Evolutionary conservation across 2,888 invertebrate species (phyloP).

Genomic region (Leptinotarsa peninsularis): DNA sequence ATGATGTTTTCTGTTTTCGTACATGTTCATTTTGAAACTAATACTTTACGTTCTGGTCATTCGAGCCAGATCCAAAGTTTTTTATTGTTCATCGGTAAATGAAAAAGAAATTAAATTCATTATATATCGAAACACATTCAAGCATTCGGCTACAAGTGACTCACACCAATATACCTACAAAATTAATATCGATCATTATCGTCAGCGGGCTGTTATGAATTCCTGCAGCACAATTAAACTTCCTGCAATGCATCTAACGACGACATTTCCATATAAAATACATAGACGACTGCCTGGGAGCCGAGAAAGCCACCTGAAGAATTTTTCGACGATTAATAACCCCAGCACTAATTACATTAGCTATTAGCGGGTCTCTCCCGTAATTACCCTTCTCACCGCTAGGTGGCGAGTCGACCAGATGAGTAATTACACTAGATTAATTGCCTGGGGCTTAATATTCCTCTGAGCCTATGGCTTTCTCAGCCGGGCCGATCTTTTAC

Average conservation of each 20-base stretch:
- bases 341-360: conserved; percentile 62
- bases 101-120: too few species aligned
- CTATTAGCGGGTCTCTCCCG: conserved; percentile 23
- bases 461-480: conserved; percentile 53
- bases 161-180: conserved; percentile 6
- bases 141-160: not conserved
- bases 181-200: conserved; percentile 19
- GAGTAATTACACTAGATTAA: conserved; percentile 57
- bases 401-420: conserved; percentile 31
- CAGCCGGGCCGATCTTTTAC: conserved; percentile 64
- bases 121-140: too few species aligned
- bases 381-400: conserved; percentile 32
- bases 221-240: conserved; percentile 28
- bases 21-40: too few species aligned
- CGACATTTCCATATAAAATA: conserved; percentile 43
- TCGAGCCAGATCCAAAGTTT: too few species aligned
- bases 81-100: too few species aligned
- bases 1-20: too few species aligned
- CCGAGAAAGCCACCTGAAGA: conserved; percentile 60
- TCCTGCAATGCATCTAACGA: conserved; percentile 21
- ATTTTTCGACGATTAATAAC: conserved; percentile 63
- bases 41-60: too few species aligned
- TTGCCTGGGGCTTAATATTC: conserved; percentile 54
- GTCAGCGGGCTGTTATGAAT: conserved; percentile 22
- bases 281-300: conserved; percentile 27